Evolutionary conservation across 2,797 vertebrate genomes (phyloP).

Genomic region (Gambelia wislizenii): DNA sequence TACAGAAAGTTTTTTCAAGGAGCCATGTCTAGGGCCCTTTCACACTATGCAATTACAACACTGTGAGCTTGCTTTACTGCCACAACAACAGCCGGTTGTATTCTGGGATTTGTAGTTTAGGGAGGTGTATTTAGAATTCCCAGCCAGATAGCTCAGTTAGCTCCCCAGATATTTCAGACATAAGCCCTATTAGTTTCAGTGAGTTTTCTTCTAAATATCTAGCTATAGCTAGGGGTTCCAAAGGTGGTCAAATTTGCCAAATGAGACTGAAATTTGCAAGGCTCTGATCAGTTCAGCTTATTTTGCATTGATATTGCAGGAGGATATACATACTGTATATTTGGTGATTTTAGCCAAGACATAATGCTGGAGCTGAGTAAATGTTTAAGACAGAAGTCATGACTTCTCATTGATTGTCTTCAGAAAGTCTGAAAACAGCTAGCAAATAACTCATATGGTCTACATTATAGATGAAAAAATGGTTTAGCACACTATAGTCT

Average conservation of each 20-base stretch:
- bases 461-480: neutral
- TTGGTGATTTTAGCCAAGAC: neutral
- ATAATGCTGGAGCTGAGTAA: neutral
- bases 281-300: neutral
- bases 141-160: too few species aligned
- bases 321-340: neutral
- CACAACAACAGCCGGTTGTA: too few species aligned
- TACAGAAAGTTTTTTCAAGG: too few species aligned
- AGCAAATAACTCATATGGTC: conserved; percentile 3
- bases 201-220: neutral
- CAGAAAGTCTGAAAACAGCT: neutral
- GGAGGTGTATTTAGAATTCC: too few species aligned
- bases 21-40: too few species aligned
- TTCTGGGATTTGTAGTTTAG: too few species aligned
- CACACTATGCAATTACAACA: too few species aligned
- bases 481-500: neutral
- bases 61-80: too few species aligned
- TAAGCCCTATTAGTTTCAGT: neutral
- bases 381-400: neutral
- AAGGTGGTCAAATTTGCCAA: neutral
- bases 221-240: neutral
- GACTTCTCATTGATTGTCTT: conserved; percentile 4
- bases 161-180: too few species aligned
- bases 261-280: neutral
- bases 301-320: too few species aligned